Evolutionary conservation across 1,140 invertebrate species (phyloP), one percentile per base, ranked within the genome.

Genomic region (Samia ricini): DNA sequence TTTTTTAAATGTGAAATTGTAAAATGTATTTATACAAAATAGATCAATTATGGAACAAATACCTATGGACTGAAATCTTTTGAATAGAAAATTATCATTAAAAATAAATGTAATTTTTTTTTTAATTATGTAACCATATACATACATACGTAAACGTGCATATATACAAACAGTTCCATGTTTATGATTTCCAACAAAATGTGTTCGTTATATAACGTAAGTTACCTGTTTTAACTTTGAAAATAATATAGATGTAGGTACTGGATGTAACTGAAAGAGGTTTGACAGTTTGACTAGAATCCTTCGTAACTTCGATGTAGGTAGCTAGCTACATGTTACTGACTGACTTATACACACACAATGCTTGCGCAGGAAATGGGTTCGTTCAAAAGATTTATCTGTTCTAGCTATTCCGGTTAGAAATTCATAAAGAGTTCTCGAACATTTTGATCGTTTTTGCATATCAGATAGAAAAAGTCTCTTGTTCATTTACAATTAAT

Each of bases 241-340:
- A 24, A 55, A 15, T 42, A 55, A 55, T 55, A 24, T 55, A 22
- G 52, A 55, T n/a, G 60, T 59, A 63, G 60, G 36, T 68, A 50
- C 23, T 59, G 19, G 65, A 52, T 58, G 61, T 57, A 60, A 60
- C 48, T 63, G 65, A 68, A 63, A 42, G 26, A 63, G 61, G 65
- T 68, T 63, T 68, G 65, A 67, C 65, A 67, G 65, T 63, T 67
- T 63, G 64, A 48, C 33, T 33, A 64, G 54, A 55, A 65, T 63
- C 60, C 60, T 22, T 36, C 52, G 49, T 24, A 59, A 68, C 66
- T 67, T 63, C 54, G 56, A 51, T 56, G 64, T 54, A 42, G 33
- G 33, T 29, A 10, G 1, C 6, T 29, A 10, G 1, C 6, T 42
- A 42, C 56, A 61, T 56, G 61, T 61, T 59, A 58, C 64, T 61